Conservation (phyloP, 2,888 invertebrate species). For the Idaea biselata region DNA sequence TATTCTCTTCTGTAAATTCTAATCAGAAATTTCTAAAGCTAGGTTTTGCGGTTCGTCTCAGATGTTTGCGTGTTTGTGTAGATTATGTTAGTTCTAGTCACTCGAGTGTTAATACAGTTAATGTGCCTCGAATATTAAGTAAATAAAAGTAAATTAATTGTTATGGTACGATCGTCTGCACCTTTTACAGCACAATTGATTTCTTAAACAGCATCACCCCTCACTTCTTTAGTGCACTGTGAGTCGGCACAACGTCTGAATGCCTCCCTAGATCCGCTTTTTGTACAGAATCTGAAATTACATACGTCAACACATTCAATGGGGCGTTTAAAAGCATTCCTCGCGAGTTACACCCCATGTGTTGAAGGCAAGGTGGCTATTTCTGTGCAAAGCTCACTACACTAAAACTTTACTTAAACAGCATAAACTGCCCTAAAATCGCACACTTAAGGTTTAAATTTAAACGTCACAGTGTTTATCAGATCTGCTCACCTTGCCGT, state of each 20-base stretch:
- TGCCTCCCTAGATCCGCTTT: conserved; percentile 49
- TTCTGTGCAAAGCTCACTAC: conserved; percentile 34
- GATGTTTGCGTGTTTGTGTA: not conserved
- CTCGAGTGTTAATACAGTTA: not conserved
- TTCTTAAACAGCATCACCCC: conserved; percentile 44
- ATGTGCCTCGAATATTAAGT: not conserved
- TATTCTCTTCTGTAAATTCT: not conserved
- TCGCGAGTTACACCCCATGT: conserved; percentile 42
- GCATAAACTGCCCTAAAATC: conserved; percentile 7
- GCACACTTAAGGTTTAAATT: conserved; percentile 8
- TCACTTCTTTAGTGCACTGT: conserved; percentile 28
- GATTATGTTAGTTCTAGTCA: not conserved
- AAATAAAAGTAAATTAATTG: not conserved
- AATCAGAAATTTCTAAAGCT: conserved; percentile 1
- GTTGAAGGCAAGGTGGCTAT: conserved; percentile 41
- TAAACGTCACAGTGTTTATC: not conserved
- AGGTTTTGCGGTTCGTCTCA: not conserved
- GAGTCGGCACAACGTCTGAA: conserved; percentile 37
- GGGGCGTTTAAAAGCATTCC: conserved; percentile 66
- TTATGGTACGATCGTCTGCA: conserved; percentile 21
- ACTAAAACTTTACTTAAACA: conserved; percentile 15
- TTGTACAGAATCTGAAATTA: conserved; percentile 67
- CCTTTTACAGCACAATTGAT: conserved; percentile 36
- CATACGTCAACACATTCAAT: conserved; percentile 67
- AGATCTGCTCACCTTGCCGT: not conserved